These are phyloP conservation scores for Eubasilissa splendida DNA, from an alignment of 2,888 invertebrate genomes.

Conservation along the genomic window DNA sequence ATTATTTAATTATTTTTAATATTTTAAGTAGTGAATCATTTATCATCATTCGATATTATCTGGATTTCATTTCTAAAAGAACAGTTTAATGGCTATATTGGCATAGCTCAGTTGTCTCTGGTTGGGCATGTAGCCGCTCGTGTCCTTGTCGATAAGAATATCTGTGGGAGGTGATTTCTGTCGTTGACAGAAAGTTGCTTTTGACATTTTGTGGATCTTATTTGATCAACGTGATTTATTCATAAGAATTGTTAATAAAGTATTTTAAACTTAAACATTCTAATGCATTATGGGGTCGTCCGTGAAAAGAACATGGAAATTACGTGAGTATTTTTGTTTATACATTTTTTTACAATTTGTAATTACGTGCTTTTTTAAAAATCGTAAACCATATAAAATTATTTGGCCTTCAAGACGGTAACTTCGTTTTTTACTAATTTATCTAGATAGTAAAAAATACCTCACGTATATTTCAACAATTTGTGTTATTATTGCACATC, in stretches of 20 bases:
- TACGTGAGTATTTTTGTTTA: conserved; percentile 76
- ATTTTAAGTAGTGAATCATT: too few relatives aligned
- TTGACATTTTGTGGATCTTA: conserved; percentile 19
- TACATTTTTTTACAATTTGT: conserved; percentile 17
- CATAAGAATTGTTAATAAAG: conserved; percentile 16
- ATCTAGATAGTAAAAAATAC: not conserved
- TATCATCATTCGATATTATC: too few relatives aligned
- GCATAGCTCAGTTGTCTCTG: not conserved
- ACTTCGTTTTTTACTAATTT: conserved; percentile 1
- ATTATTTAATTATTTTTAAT: too few relatives aligned
- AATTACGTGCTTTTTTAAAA: conserved; percentile 21
- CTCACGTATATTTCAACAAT: not conserved
- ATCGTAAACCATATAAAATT: conserved; percentile 28
- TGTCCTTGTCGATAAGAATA: conserved; percentile 1
- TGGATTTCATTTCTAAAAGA: too few relatives aligned
- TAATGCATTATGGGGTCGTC: conserved; percentile 51
- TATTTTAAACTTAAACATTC: not conserved
- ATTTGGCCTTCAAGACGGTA: conserved; percentile 7
- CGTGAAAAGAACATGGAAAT: conserved; percentile 82
- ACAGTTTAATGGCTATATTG: too few relatives aligned
- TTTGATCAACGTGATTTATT: conserved; percentile 18
- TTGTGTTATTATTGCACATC: not conserved
- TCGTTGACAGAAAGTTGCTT: conserved; percentile 38
- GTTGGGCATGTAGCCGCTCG: not conserved
- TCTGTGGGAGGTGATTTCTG: conserved; percentile 26